Evolutionary conservation across 2,888 invertebrate genomes (phyloP), one percentile per base, ranked within the genome.

Genomic region (Dasypolia templi): DNA sequence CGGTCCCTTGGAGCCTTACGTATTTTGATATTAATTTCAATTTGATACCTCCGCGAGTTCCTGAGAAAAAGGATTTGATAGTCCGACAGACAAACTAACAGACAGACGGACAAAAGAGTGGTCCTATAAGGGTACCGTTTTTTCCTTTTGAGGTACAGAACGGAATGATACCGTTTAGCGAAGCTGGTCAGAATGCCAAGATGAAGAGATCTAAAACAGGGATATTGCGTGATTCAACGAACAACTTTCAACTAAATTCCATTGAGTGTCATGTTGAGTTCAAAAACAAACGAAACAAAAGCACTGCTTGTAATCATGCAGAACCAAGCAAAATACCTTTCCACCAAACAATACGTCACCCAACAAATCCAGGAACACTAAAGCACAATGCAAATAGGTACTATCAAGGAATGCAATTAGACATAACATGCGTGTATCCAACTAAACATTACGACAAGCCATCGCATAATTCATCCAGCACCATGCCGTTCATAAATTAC

Each of bases 401-500:
- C 75, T 86, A 89, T 86, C 86, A 85, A 87, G 82, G 83, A 85
- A 89, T 88, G 89, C 89, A 92, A 93, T 93, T 92, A 92, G 90
- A 90, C 88, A 85, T 72, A 87, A 91, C 92, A 92, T 91, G 90
- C 90, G 88, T 90, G 87, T 89, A 86, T 86, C 85, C 74, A 71
- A 85, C 87, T 81, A 88, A 91, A 90, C 90, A 90, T 92, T 92
- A 90, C 88, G 86, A 89, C 88, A 86, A 89, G 82, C 88, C 86
- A 86, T 87, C 89, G 84, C 89, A 93, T 94, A 92, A 89, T 89
- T 93, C 92, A 94, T 93, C 91, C 92, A 87, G 88, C 88, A 92
- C 90, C 92, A 90, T 89, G 88, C 84, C 81, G 91, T 89, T 91
- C 93, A 93, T 95, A 95, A 95, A 94, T 94, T 93, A 90, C 89